Evolutionary conservation across 2,113 vertebrate species (phyloP).

Genomic region (Nibea albiflora): DNA sequence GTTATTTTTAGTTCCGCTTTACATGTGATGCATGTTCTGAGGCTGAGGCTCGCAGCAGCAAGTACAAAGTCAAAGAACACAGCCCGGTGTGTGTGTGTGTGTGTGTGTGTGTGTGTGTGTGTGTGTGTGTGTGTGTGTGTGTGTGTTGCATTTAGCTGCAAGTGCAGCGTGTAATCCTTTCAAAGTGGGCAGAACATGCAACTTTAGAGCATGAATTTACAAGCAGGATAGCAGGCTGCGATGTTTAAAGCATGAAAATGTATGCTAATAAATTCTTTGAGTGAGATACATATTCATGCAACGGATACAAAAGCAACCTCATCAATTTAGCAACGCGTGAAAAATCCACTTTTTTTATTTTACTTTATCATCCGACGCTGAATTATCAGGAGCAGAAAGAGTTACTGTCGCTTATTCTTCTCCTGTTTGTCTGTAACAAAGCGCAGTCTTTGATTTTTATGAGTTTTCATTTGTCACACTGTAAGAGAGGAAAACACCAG

Average conservation of each 20-base stretch:
- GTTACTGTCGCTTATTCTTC: background rate
- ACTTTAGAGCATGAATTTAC: slow-evolving; percentile 47
- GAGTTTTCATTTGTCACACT: slow-evolving; percentile 8
- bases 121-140: too few relatives aligned
- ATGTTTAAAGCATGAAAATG: slow-evolving; percentile 62
- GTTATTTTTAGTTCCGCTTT: slow-evolving; percentile 68
- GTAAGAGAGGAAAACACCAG: background rate
- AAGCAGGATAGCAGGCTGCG: background rate
- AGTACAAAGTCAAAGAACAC: slow-evolving; percentile 37
- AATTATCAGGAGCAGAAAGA: background rate
- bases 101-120: background rate
- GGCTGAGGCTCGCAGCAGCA: slow-evolving; percentile 38
- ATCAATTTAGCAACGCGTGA: slow-evolving; percentile 41
- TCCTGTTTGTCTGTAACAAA: slow-evolving; percentile 6
- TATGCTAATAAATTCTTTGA: slow-evolving; percentile 66
- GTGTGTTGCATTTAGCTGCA: slow-evolving; percentile 20
- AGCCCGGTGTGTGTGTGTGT: slow-evolving; percentile 7
- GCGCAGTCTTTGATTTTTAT: background rate
- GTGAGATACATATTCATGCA: slow-evolving; percentile 67
- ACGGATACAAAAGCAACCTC: slow-evolving; percentile 27
- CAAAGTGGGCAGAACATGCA: slow-evolving; percentile 49
- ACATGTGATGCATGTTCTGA: slow-evolving; percentile 50
- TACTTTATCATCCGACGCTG: background rate
- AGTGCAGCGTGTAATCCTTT: slow-evolving; percentile 52
- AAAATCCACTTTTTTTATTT: slow-evolving; percentile 29